Base-by-base conservation (phyloP, 2,797 vertebrate genomes). In the Arrhamphus sclerolepis region DNA sequence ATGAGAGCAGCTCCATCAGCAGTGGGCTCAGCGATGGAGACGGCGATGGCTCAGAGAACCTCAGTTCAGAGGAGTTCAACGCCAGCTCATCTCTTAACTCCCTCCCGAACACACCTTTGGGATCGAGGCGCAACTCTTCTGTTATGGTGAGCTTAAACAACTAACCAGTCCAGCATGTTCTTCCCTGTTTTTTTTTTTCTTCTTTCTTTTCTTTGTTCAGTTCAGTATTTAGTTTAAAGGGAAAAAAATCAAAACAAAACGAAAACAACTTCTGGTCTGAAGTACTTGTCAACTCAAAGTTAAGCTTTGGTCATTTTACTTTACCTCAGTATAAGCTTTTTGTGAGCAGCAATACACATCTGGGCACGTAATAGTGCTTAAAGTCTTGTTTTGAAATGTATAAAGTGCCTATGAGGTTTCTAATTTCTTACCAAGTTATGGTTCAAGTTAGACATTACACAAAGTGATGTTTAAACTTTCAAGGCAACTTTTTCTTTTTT, bases 1-100 rank as follows among this genome's bases (percentile, higher is more conserved):
- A 99, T 66, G 97, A 99, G 79, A 99, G 98, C 92, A 99, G 97
- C 86, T 98, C 97, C 74, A 97, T 98, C 89, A 99, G 98, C 92
- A 99, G 98, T 0, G 98, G 98, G 18, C 95, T 99, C 87, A 99
- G 98, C 11, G 98, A 99, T 75, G 96, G 87, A 3, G 89, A 90
- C 0, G 87, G 87, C 0, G 89, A 91, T 24, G 87, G 95, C 24
- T 98, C 97, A 0, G 97, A 98, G 86, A 99, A 98, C 87, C 94
- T 99, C 86, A 99, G 98, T 80, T 98, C 96, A 0, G 98, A 99
- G 82, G 97, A 99, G 76, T 97, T 98, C 89, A 98, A 98, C 0
- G 96, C 93, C 84, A 97, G 97, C 89, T 98, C 96, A 51, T 99
- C 97, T 0, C 96, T 98, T 64, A 98, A 94, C 91, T 99, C 98